phyloP scores from a whole-genome alignment of 2,888 invertebrate genomes.

The Drosophila barbarae region DNA sequence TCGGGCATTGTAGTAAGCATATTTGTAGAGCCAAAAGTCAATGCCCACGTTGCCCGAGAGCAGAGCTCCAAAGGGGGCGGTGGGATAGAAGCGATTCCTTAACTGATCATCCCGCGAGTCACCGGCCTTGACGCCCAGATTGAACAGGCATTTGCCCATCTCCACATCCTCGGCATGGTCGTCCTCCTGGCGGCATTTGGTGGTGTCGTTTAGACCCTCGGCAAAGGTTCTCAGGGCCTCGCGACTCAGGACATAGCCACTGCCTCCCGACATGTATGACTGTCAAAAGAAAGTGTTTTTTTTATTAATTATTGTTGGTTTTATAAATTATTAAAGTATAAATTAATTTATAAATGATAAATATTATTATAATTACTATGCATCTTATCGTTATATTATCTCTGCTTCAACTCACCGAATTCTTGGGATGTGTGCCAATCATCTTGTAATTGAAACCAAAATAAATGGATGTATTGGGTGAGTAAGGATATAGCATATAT shows the following conservation, averaged over 20 bases:
- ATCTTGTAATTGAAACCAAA: slow-evolving; percentile 95
- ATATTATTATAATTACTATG: background rate
- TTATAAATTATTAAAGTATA: too few species aligned
- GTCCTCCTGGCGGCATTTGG: slow-evolving; percentile 80
- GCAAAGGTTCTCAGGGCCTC: slow-evolving; percentile 86
- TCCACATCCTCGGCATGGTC: slow-evolving; percentile 78
- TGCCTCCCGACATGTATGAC: slow-evolving; percentile 94
- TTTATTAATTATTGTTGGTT: background rate
- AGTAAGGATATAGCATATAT: slow-evolving; percentile 88
- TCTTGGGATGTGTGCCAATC: slow-evolving; percentile 27
- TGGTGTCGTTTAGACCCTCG: slow-evolving; percentile 84
- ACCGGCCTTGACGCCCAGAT: slow-evolving; percentile 90
- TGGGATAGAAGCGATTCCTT: slow-evolving; percentile 95
- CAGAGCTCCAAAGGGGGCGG: slow-evolving; percentile 93
- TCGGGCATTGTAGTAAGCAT: slow-evolving; percentile 92
- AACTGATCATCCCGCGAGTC: slow-evolving; percentile 91
- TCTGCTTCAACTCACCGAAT: slow-evolving; percentile 66
- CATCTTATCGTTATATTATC: background rate
- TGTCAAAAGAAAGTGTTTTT: slow-evolving; percentile 46
- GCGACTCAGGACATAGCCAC: slow-evolving; percentile 93
- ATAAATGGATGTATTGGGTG: slow-evolving; percentile 87
- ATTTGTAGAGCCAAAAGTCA: slow-evolving; percentile 92
- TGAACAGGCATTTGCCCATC: slow-evolving; percentile 86
- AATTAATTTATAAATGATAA: too few species aligned
- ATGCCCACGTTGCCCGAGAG: slow-evolving; percentile 89